Percentiles rank a stretch among this genome's conserved stretches.
Conservation (phyloP, 2,888 invertebrate genomes). For the Cataglyphis cursor region DNA sequence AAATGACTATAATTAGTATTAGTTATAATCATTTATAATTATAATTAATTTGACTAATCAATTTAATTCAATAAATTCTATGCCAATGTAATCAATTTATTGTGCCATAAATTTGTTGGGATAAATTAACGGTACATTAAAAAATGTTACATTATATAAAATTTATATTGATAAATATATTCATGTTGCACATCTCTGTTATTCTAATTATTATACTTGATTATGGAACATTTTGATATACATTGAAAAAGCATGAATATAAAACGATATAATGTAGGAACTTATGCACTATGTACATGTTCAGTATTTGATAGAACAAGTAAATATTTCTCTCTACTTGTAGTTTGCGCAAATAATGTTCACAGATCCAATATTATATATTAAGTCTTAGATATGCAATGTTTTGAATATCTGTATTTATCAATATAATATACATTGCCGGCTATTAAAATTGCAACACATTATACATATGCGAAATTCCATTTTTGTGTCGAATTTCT, state of each 20-base stretch:
- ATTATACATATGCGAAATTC: too few species aligned
- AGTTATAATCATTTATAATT: too few species aligned
- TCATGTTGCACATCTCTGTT: neutral
- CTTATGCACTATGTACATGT: neutral
- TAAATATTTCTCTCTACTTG: conserved; percentile 2
- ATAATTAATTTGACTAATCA: neutral
- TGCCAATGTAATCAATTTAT: neutral
- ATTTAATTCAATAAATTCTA: neutral
- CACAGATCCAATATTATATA: neutral
- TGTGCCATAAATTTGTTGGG: neutral
- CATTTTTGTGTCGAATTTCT: too few species aligned
- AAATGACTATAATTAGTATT: neutral
- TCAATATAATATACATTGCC: too few species aligned
- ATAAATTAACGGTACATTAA: conserved; percentile 9
- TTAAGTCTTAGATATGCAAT: neutral
- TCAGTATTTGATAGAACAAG: neutral
- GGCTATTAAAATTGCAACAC: too few species aligned
- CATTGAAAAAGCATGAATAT: neutral
- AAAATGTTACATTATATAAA: neutral
- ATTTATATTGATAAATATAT: neutral
- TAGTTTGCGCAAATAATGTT: neutral
- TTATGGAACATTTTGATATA: neutral
- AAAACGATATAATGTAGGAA: neutral
- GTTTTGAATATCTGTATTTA: too few species aligned
- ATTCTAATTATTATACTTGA: neutral